Conservation (phyloP, 2,797 vertebrate species). For the Sebastes vulpes region DNA sequence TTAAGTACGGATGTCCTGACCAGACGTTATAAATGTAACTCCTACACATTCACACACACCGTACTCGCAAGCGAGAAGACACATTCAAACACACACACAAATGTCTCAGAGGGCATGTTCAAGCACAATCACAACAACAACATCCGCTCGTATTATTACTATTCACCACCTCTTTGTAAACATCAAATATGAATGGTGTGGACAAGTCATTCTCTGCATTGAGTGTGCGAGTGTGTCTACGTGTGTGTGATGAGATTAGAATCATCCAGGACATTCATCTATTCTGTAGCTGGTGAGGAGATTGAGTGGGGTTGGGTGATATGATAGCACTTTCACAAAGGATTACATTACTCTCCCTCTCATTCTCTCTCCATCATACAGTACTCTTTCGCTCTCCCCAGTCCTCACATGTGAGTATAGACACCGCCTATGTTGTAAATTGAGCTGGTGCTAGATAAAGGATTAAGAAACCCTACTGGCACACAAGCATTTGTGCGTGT, state of each 20-base stretch:
- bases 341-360: constrained; percentile 74
- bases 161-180: constrained; percentile 47
- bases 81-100: background rate
- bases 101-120: constrained; percentile 16
- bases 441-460: constrained; percentile 45
- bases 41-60: background rate
- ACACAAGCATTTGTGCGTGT: background rate
- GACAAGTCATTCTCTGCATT: constrained; percentile 29
- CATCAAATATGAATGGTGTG: constrained; percentile 55
- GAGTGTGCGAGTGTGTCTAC: background rate
- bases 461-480: constrained; percentile 29
- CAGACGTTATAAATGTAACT: constrained; percentile 20
- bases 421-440: constrained; percentile 52
- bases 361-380: constrained; percentile 20
- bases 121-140: constrained; percentile 33
- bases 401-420: constrained; percentile 67
- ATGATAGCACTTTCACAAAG: constrained; percentile 76
- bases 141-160: constrained; percentile 53
- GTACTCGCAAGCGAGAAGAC: background rate
- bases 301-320: constrained; percentile 73
- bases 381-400: constrained; percentile 29
- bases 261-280: constrained; percentile 75
- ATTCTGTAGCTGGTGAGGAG: constrained; percentile 65
- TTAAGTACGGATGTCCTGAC: constrained; percentile 22
- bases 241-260: constrained; percentile 67